Conservation (phyloP, 2,113 vertebrate species). For the Passer montanus region DNA sequence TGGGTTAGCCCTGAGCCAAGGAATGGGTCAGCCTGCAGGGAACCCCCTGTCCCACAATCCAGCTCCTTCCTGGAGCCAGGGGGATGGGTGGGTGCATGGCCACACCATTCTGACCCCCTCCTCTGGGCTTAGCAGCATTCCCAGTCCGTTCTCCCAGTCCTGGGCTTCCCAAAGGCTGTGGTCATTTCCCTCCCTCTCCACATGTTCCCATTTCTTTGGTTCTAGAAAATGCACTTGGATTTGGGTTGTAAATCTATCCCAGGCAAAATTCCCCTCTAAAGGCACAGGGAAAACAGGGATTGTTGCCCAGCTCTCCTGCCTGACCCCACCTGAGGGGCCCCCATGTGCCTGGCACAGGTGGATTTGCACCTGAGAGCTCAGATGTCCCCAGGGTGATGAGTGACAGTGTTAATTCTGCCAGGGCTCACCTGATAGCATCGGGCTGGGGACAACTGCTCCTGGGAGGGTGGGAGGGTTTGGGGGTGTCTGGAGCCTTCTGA, state of each 20-base stretch:
- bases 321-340: background rate
- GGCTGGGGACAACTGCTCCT: background rate
- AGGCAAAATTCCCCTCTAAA: background rate
- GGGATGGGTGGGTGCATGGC: background rate
- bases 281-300: background rate
- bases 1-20: background rate
- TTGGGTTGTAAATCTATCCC: background rate
- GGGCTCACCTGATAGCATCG: background rate
- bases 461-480: background rate
- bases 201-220: background rate
- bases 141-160: fast-evolving
- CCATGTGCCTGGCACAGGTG: background rate
- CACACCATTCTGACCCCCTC: fast-evolving
- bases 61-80: fast-evolving
- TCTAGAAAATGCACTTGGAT: fast-evolving
- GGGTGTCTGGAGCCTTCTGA: background rate
- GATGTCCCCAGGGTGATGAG: background rate
- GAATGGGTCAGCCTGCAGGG: background rate
- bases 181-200: background rate
- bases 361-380: background rate
- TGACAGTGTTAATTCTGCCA: background rate
- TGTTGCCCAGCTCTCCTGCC: background rate
- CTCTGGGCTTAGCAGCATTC: background rate
- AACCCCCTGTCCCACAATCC: background rate
- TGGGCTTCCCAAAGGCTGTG: background rate